phyloP scores from a whole-genome alignment of 2,888 invertebrate genomes.

The Spilosoma lubricipeda region DNA sequence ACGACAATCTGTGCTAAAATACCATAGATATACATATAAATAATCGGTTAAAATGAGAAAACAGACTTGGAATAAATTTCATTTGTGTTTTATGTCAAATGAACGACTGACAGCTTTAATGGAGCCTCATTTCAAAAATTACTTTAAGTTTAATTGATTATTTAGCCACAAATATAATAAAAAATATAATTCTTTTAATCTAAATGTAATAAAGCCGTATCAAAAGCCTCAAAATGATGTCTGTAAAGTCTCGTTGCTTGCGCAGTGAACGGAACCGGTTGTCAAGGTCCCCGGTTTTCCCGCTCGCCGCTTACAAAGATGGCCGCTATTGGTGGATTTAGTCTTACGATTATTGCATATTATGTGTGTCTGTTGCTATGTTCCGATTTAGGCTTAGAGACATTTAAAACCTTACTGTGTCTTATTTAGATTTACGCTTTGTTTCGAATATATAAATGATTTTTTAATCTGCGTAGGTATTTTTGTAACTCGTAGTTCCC shows the following conservation, averaged over 20 bases:
- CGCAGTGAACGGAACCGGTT: conserved; percentile 75
- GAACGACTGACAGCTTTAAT: not conserved
- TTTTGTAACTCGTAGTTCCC: not conserved
- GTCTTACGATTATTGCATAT: conserved; percentile 53
- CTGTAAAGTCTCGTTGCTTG: conserved; percentile 51
- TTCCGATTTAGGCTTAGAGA: conserved; percentile 28
- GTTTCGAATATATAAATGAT: not conserved
- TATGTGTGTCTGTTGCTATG: conserved; percentile 55
- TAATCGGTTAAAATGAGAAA: not conserved
- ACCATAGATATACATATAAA: not conserved
- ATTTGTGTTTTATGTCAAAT: not conserved
- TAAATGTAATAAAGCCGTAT: not conserved
- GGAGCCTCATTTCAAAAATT: not conserved
- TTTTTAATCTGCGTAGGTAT: not conserved
- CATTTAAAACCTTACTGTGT: conserved; percentile 4
- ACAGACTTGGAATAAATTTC: not conserved
- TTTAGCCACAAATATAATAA: not conserved
- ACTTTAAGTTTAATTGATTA: not conserved
- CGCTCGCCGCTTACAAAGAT: conserved; percentile 64
- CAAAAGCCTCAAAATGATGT: conserved; percentile 44
- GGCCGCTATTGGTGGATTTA: conserved; percentile 56
- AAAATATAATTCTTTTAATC: not conserved
- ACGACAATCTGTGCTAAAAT: not conserved
- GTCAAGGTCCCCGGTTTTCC: conserved; percentile 83
- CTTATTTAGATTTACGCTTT: not conserved